Evolutionary conservation across 2,888 invertebrate genomes (phyloP).

Genomic region (Halocaridina rubra): DNA sequence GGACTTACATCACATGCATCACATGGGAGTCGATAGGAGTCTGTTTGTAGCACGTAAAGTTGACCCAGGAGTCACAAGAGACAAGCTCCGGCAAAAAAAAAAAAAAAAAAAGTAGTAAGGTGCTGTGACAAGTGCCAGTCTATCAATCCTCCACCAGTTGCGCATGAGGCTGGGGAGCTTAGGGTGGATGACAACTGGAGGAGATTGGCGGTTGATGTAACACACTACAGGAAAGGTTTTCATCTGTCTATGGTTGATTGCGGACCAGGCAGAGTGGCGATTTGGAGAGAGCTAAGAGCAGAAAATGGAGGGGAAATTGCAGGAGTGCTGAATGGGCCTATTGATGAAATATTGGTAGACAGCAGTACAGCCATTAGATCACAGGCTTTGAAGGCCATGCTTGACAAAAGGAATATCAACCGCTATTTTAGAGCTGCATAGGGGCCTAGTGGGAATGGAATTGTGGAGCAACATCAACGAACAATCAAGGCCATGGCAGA

Average conservation of each 20-base stretch:
- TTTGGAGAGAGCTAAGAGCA: background rate
- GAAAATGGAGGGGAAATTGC: no score
- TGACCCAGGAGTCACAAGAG: background rate
- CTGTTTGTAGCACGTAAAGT: background rate
- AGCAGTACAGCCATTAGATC: no score
- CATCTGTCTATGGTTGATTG: no score
- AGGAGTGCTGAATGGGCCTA: no score
- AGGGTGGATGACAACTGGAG: background rate
- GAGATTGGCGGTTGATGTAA: background rate
- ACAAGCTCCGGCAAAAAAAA: no score
- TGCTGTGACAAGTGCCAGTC: background rate
- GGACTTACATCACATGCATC: background rate
- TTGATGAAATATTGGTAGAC: no score
- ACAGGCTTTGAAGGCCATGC: no score
- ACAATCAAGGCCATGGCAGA: no score
- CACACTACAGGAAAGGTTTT: background rate
- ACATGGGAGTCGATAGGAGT: background rate
- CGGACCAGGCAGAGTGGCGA: background rate
- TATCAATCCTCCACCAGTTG: background rate
- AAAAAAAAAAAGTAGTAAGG: background rate
- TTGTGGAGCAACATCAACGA: no score
- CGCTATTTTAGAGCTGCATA: no score
- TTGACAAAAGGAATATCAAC: no score
- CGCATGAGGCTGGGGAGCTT: background rate
- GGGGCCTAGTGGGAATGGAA: no score